Percentiles rank a stretch among this genome's conserved stretches.
Evolutionary conservation across 1,140 invertebrate genomes (phyloP).

Genomic region (Portunus trituberculatus): DNA sequence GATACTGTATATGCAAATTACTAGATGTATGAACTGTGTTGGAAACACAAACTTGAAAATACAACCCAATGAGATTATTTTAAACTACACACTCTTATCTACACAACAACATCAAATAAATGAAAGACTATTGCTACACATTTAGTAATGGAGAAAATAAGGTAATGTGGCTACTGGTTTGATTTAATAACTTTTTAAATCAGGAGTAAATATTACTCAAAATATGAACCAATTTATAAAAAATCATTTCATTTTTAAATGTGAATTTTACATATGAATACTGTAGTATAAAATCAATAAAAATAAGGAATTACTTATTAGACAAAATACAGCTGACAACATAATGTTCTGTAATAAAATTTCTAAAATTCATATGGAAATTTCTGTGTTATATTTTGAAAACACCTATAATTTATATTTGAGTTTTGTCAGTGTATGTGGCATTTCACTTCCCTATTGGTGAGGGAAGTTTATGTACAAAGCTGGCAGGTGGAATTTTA

Average conservation of each 20-base stretch:
- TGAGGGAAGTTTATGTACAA: not conserved
- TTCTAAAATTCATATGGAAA: not conserved
- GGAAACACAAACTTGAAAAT: constrained; percentile 66
- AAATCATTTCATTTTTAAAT: not conserved
- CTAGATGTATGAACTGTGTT: not conserved
- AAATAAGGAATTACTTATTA: constrained; percentile 6
- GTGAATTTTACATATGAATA: not conserved
- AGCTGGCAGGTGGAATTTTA: not conserved
- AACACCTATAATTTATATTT: not conserved
- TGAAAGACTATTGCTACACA: constrained; percentile 53
- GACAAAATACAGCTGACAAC: not conserved
- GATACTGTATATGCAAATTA: not conserved
- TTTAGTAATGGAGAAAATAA: constrained; percentile 2
- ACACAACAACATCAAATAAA: constrained; percentile 70
- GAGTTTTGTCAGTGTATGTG: not conserved
- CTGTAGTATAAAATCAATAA: not conserved
- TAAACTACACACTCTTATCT: constrained; percentile 72
- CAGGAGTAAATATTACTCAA: not conserved
- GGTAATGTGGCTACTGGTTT: constrained; percentile 47
- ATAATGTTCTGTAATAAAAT: not conserved
- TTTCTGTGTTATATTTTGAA: not conserved
- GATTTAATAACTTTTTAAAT: not conserved
- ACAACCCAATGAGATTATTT: constrained; percentile 71
- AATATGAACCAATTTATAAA: not conserved
- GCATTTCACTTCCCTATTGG: not conserved